phyloP scores from a whole-genome alignment of 37 sponge, comb jelly and placozoan species.

The Dysidea cf. avara region DNA sequence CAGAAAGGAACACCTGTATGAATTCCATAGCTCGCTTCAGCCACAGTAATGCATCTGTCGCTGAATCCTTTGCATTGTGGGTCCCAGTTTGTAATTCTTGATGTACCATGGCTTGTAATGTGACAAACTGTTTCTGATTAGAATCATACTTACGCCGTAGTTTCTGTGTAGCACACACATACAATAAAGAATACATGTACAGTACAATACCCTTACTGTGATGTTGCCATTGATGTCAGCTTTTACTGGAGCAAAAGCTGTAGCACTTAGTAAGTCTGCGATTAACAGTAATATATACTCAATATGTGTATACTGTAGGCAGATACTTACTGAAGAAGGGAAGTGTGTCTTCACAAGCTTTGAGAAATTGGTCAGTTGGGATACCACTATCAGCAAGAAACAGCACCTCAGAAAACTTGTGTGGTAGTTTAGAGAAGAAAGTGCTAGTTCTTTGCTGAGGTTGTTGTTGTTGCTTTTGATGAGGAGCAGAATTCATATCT shows the following conservation, averaged over 20 bases:
- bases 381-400: constrained; percentile 35
- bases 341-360: constrained; percentile 43
- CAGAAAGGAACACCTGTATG: constrained; percentile 52
- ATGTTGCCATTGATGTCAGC: constrained; percentile 80
- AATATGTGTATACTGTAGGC: background rate
- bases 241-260: constrained; percentile 87
- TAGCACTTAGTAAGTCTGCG: constrained; percentile 61
- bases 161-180: constrained; percentile 37
- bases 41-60: constrained; percentile 85
- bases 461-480: background rate
- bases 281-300: background rate
- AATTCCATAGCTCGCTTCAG: constrained; percentile 85
- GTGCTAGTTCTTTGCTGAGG: constrained; percentile 22
- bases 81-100: constrained; percentile 54
- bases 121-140: constrained; percentile 36
- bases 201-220: background rate
- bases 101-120: constrained; percentile 66
- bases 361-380: constrained; percentile 59
- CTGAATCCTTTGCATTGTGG: constrained; percentile 46
- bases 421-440: constrained; percentile 53
- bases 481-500: too few relatives aligned
- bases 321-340: constrained; percentile 84
- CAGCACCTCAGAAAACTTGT: constrained; percentile 58
- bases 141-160: constrained; percentile 41
- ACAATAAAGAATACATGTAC: background rate